Percentiles rank a stretch among this genome's conserved stretches.
These are phyloP conservation scores for Steinernema carpocapsae DNA, from an alignment of 2,888 invertebrate species.

Conservation along the genomic window DNA sequence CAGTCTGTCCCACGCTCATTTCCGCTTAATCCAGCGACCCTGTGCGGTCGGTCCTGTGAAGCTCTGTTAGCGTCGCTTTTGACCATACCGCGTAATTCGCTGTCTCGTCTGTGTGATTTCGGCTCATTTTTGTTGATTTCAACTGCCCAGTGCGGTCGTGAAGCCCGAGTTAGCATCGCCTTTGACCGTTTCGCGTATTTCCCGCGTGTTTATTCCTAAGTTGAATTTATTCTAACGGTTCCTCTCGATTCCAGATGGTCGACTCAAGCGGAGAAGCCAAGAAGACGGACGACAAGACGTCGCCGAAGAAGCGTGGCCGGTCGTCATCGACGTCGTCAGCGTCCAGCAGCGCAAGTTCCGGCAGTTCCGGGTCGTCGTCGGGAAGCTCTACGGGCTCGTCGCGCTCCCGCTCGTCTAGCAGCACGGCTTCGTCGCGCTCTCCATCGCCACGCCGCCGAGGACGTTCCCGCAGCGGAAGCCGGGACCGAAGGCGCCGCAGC, in stretches of 20 bases:
- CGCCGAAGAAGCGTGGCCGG: not conserved
- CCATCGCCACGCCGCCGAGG: constrained; percentile 43
- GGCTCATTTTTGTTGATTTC: too few relatives aligned
- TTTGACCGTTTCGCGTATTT: not conserved
- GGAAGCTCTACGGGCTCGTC: constrained; percentile 50
- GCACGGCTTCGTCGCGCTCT: constrained; percentile 36
- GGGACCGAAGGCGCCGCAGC: constrained; percentile 45
- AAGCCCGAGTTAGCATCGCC: too few relatives aligned
- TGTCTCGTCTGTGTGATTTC: too few relatives aligned
- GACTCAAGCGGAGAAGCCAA: constrained; percentile 17
- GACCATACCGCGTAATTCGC: too few relatives aligned
- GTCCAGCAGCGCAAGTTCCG: constrained; percentile 41
- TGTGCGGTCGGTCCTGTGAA: too few relatives aligned
- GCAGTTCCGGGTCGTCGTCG: constrained; percentile 46
- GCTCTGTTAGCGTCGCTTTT: too few relatives aligned
- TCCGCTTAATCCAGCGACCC: too few relatives aligned
- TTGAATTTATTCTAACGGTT: too few relatives aligned
- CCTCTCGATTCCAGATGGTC: not conserved
- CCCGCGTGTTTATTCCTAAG: not conserved
- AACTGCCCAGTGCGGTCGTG: too few relatives aligned
- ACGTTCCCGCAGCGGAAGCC: constrained; percentile 41
- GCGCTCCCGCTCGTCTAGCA: constrained; percentile 41
- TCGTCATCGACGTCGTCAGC: constrained; percentile 16
- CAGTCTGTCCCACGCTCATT: too few relatives aligned
- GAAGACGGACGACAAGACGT: constrained; percentile 3